These are phyloP conservation scores for Serinus canaria DNA, from an alignment of 2,113 vertebrate species.

Conservation along the genomic window DNA sequence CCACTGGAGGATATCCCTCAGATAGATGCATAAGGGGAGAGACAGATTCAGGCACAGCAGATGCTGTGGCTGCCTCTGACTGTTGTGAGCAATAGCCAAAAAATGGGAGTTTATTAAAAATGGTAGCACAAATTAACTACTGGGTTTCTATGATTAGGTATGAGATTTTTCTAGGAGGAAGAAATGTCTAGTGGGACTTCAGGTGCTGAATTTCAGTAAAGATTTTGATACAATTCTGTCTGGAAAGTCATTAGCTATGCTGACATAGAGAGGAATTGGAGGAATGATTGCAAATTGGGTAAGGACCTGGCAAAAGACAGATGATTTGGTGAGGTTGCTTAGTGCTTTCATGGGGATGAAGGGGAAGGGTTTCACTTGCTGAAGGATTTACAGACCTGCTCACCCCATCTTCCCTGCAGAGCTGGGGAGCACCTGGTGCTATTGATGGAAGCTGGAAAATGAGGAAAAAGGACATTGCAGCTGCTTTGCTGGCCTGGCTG, in stretches of 20 bases:
- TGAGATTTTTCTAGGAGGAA: not conserved
- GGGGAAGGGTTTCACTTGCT: accelerated
- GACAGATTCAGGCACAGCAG: not conserved
- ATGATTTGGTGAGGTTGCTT: not conserved
- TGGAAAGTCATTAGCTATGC: not conserved
- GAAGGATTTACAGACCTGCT: not conserved
- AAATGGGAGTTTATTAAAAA: not conserved
- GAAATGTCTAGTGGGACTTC: not conserved
- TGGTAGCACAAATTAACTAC: not conserved
- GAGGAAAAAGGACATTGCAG: not conserved
- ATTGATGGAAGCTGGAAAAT: not conserved
- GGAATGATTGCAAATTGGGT: not conserved
- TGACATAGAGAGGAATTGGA: not conserved
- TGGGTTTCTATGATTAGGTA: not conserved
- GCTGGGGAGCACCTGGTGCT: not conserved
- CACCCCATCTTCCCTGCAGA: not conserved
- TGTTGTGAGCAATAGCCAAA: not conserved
- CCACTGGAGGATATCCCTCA: not conserved
- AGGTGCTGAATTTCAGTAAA: not conserved
- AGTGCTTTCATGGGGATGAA: not conserved
- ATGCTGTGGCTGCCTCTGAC: not conserved
- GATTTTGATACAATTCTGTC: not conserved
- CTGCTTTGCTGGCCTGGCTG: accelerated
- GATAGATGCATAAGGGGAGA: not conserved
- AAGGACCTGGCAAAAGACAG: not conserved